These are phyloP conservation scores for Lepidurus packardi DNA, from an alignment of 1,140 invertebrate species.

Conservation along the genomic window DNA sequence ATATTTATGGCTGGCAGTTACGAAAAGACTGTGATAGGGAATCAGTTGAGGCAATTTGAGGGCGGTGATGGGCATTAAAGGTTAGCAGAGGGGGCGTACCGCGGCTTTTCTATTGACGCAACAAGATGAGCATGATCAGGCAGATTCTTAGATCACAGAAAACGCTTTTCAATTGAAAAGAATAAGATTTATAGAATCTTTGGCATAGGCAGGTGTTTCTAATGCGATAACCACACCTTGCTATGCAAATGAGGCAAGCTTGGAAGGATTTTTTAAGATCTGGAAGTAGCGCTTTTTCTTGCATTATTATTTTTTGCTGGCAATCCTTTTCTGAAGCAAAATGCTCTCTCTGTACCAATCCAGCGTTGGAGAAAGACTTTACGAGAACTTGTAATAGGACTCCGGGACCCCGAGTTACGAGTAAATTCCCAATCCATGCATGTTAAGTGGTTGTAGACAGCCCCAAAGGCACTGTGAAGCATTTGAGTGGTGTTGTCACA, in stretches of 20 bases:
- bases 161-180: background rate
- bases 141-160: background rate
- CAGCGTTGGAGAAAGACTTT: background rate
- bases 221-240: background rate
- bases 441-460: slow-evolving; percentile 21
- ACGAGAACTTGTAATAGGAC: background rate
- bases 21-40: background rate
- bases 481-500: slow-evolving; percentile 15
- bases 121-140: background rate
- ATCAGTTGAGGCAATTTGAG: slow-evolving; percentile 2
- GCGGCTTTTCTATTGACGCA: background rate
- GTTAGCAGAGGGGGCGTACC: background rate
- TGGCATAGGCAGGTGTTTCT: background rate
- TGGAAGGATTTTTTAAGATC: background rate
- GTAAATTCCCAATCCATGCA: slow-evolving; percentile 21
- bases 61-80: slow-evolving; percentile 6
- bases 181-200: background rate
- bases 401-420: background rate
- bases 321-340: too few species aligned
- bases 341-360: background rate
- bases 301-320: too few species aligned
- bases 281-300: too few species aligned
- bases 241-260: background rate
- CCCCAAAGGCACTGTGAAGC: slow-evolving; percentile 4
- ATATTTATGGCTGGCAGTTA: background rate